phyloP scores from a whole-genome alignment of 2,888 invertebrate species.

The Drosophila suboccidentalis region DNA sequence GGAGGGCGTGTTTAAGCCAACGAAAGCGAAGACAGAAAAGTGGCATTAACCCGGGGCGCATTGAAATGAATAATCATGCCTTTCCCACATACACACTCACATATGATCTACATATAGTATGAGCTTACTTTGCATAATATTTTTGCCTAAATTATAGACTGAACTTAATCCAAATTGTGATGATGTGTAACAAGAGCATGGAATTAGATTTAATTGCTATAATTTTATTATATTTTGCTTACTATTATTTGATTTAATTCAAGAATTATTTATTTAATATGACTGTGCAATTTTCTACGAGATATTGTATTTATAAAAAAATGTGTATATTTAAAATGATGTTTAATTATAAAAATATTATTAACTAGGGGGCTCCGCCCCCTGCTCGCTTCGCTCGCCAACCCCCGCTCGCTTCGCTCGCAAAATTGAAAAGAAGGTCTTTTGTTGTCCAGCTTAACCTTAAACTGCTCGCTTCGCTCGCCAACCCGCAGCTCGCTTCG shows the following conservation, averaged over 20 bases:
- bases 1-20: slow-evolving; percentile 44
- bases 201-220: slow-evolving; percentile 31
- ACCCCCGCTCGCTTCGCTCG: too few relatives aligned
- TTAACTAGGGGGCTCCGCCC: too few relatives aligned
- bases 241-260: background rate
- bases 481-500: too few relatives aligned
- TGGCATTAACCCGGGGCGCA: slow-evolving; percentile 37
- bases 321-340: too few relatives aligned
- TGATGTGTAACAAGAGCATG: slow-evolving; percentile 14
- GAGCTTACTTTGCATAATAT: slow-evolving; percentile 46
- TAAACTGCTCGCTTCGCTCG: too few relatives aligned
- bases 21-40: slow-evolving; percentile 57
- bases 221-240: background rate
- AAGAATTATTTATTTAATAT: background rate
- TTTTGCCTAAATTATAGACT: slow-evolving; percentile 34
- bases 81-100: background rate
- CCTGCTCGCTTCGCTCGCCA: too few relatives aligned
- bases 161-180: slow-evolving; percentile 8
- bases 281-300: too few relatives aligned
- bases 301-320: too few relatives aligned
- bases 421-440: too few relatives aligned
- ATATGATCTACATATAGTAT: slow-evolving; percentile 34
- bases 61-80: slow-evolving; percentile 37
- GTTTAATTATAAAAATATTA: too few relatives aligned
- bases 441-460: too few relatives aligned